Evolutionary conservation across 1,140 invertebrate genomes (phyloP).

Genomic region (Panagrolaimus sp.): DNA sequence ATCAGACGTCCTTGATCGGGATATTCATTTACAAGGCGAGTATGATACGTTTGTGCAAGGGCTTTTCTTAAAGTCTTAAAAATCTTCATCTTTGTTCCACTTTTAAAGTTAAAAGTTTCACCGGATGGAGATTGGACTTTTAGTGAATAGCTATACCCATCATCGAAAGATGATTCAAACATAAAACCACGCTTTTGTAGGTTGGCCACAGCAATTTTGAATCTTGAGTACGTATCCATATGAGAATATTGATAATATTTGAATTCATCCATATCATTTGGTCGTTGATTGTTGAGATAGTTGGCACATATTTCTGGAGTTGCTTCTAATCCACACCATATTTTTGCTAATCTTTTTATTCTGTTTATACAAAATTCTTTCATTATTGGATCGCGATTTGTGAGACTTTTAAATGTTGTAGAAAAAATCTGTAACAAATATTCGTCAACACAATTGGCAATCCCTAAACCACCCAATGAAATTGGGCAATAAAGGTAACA

Average conservation of each 20-base stretch:
- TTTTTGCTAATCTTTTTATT: background rate
- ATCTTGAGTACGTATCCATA: background rate
- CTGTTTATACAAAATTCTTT: background rate
- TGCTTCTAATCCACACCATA: background rate
- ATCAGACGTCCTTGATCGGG: background rate
- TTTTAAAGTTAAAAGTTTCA: too few species aligned
- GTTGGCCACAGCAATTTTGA: background rate
- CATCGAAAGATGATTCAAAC: background rate
- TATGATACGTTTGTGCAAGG: background rate
- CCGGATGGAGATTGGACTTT: background rate
- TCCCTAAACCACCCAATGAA: background rate
- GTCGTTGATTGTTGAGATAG: background rate
- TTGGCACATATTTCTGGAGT: background rate
- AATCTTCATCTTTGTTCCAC: too few species aligned
- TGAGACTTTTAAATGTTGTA: background rate
- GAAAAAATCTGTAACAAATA: background rate
- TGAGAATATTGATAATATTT: background rate
- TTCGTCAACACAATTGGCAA: background rate
- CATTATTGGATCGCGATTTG: background rate
- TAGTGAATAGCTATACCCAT: background rate
- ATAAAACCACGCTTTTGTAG: background rate
- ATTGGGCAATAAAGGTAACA: background rate
- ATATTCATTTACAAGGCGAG: background rate
- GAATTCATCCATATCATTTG: background rate
- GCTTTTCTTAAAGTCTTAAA: too few species aligned